Evolutionary conservation across 1,140 invertebrate species (phyloP).

Genomic region (Trichogramma pretiosum): DNA sequence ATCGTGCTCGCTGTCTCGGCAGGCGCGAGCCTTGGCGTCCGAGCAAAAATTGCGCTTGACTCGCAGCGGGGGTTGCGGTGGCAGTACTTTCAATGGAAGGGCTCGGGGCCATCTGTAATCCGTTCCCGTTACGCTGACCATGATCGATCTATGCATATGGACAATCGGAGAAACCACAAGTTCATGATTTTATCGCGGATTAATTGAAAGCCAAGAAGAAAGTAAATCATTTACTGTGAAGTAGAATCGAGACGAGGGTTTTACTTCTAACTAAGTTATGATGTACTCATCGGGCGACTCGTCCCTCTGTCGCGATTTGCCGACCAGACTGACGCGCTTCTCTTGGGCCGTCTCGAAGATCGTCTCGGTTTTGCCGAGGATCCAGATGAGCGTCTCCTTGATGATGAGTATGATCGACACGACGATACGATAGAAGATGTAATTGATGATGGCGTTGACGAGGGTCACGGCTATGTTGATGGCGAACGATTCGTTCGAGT

Average conservation of each 20-base stretch:
- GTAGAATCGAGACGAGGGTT: no score
- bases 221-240: no score
- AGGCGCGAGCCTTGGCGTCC: background rate
- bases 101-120: slow-evolving; percentile 51
- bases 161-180: no score
- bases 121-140: no score
- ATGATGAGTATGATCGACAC: slow-evolving; percentile 21
- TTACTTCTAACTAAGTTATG: no score
- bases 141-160: no score
- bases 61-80: slow-evolving; percentile 20
- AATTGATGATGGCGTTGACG: slow-evolving; percentile 27
- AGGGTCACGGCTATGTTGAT: slow-evolving; percentile 19
- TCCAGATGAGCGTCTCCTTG: slow-evolving; percentile 19
- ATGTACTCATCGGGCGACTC: background rate
- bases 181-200: no score
- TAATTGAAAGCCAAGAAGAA: no score
- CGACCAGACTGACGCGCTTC: background rate
- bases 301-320: slow-evolving; percentile 2
- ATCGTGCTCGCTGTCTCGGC: no score
- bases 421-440: slow-evolving; percentile 27
- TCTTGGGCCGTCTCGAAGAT: background rate
- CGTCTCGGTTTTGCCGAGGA: slow-evolving; percentile 13
- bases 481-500: slow-evolving; percentile 17
- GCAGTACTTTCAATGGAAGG: slow-evolving; percentile 44
- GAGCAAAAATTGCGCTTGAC: slow-evolving; percentile 31